Percentiles rank a stretch among this genome's conserved stretches.
Evolutionary conservation across 2,888 invertebrate species (phyloP).

Genomic region (Antitype chi): DNA sequence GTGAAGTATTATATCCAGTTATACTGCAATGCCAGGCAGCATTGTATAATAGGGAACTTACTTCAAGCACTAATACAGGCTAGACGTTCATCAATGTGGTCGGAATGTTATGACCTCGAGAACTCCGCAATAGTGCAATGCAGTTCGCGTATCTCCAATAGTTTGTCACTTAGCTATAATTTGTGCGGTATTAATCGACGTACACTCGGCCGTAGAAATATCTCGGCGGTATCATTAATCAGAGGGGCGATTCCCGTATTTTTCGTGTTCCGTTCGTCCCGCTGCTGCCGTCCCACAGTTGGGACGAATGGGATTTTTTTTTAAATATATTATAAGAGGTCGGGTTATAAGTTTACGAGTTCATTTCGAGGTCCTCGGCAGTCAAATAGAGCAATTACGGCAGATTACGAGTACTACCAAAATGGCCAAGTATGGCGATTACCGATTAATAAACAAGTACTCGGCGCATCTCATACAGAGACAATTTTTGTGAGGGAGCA

Average conservation of each 20-base stretch:
- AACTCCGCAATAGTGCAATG: constrained; percentile 45
- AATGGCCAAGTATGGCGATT: neutral
- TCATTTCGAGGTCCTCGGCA: no score
- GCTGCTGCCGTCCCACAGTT: no score
- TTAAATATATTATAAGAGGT: no score
- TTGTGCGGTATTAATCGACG: constrained; percentile 6
- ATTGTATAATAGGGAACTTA: neutral
- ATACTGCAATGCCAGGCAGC: neutral
- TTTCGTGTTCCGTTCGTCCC: no score
- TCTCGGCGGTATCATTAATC: no score
- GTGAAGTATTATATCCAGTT: no score
- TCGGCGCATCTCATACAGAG: neutral
- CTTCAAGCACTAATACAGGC: constrained; percentile 1
- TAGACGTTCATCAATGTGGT: constrained; percentile 22
- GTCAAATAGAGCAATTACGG: neutral
- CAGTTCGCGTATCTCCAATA: constrained; percentile 28
- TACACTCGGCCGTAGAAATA: no score
- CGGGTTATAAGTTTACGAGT: no score
- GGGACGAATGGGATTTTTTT: no score
- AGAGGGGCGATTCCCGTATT: no score
- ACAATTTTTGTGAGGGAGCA: no score
- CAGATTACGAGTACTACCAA: neutral
- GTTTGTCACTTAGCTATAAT: constrained; percentile 30
- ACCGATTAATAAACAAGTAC: neutral
- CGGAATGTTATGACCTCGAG: constrained; percentile 41